Base-by-base conservation (phyloP, 1,140 invertebrate species). In the Trichogramma pretiosum region DNA sequence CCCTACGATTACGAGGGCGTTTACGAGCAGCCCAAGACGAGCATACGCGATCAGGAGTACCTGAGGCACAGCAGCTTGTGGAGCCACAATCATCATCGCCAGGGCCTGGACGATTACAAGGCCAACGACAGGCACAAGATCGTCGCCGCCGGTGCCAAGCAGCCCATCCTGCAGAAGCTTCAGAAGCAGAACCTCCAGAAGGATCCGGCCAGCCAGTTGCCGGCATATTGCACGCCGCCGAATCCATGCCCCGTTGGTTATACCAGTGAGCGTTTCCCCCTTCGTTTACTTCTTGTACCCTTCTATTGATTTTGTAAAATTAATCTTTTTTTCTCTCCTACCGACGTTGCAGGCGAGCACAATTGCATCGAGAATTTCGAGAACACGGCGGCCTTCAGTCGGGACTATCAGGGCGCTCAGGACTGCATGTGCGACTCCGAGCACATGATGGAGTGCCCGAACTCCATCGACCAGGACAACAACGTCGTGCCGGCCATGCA, bases 391-490 rank as follows among this genome's bases (percentile, higher is more conserved):
- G 83, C 87, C 0, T 98, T 94, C 72, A 97, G 93, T 62, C 81
- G 93, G 1, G 82, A 93, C 54, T 97, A 93, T 67, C 95, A 99
- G 68, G 82, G 84, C 3, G 74, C 84, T 0, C 93, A 98, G 64
- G 87, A 95, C 44, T 99, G 95, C 63, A 93, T 96, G 78, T 99
- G 96, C 55, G 96, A 99, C 63, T 84, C 83, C 1, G 96, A 99
- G 61, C 96, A 99, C 71, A 98, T 99, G 95, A 89, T 98, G 62
- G 85, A 90, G 63, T 99, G 93, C 66, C 77, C 85, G 0, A 71
- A 67, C 30, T 57, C 54, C 10, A 44, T 64, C 1, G 60, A 57
- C 18, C 21, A 33, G 17, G 58, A 62, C 4, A 64, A 64, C 32
- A 66, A 68, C 19, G 56, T 55, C 18, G 55, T 76, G 26, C 35